Conservation (phyloP, 2,113 vertebrate genomes). For the Daubentonia madagascariensis region DNA sequence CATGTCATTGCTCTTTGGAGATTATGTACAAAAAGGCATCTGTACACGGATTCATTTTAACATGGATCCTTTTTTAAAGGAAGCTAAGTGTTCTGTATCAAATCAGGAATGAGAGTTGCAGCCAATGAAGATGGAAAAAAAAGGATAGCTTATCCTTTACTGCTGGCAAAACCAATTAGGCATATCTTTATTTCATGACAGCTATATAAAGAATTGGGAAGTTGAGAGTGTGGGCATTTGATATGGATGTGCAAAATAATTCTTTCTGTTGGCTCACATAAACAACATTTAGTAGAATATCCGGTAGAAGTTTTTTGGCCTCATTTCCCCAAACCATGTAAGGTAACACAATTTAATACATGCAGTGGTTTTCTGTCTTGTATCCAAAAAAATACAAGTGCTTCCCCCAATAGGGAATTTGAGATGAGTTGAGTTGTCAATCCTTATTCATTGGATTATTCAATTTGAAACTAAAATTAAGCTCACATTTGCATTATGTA, state of each 20-base stretch:
- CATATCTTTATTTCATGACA: constrained; percentile 75
- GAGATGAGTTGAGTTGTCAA: background rate
- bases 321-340: constrained; percentile 45
- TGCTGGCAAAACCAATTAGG: constrained; percentile 72
- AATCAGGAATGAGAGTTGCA: constrained; percentile 68
- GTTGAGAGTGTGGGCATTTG: constrained; percentile 57
- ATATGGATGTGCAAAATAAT: constrained; percentile 71
- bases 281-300: constrained; percentile 63
- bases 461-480: constrained; percentile 24
- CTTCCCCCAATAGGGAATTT: constrained; percentile 59
- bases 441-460: constrained; percentile 20
- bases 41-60: constrained; percentile 53
- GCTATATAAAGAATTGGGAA: constrained; percentile 73
- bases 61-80: constrained; percentile 54
- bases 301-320: constrained; percentile 28
- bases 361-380: constrained; percentile 44
- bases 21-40: constrained; percentile 31
- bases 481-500: background rate
- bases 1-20: constrained; percentile 39
- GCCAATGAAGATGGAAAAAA: constrained; percentile 44
- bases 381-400: background rate
- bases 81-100: constrained; percentile 62
- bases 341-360: constrained; percentile 47
- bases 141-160: constrained; percentile 64
- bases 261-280: constrained; percentile 64